Evolutionary conservation across 1,140 invertebrate genomes (phyloP).

Genomic region (Orchesella cincta): DNA sequence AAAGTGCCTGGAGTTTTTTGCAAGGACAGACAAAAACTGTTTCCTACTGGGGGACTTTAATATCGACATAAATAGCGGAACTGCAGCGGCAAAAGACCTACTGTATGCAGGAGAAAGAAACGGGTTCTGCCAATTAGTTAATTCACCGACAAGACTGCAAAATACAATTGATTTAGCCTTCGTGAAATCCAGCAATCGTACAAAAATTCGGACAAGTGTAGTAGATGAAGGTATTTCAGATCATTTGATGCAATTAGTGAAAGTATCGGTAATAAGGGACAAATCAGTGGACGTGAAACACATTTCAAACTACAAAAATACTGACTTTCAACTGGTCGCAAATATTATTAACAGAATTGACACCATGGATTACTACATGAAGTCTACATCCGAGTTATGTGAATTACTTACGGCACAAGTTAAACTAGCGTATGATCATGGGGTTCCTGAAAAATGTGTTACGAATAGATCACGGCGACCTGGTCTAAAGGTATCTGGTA

Average conservation of each 20-base stretch:
- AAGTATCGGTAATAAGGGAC: background rate
- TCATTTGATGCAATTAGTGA: background rate
- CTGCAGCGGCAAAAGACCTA: background rate
- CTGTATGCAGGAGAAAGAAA: background rate
- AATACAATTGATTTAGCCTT: slow-evolving; percentile 15
- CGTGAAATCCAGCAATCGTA: background rate
- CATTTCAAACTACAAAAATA: background rate
- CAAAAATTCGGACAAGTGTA: background rate
- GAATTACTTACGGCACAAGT: background rate
- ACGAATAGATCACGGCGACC: background rate
- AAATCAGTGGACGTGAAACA: background rate
- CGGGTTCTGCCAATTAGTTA: background rate
- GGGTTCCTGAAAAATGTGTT: background rate
- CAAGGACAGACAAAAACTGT: background rate
- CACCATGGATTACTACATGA: background rate
- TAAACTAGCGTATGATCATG: background rate
- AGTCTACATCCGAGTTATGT: background rate
- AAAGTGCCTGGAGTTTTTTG: background rate
- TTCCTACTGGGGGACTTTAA: background rate
- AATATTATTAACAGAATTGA: background rate
- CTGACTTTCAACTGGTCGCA: background rate
- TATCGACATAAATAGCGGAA: background rate
- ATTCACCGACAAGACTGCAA: background rate
- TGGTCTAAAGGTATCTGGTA: background rate
- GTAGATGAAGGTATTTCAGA: background rate